Conservation (phyloP, 2,888 invertebrate species). For the Biston betularia region DNA sequence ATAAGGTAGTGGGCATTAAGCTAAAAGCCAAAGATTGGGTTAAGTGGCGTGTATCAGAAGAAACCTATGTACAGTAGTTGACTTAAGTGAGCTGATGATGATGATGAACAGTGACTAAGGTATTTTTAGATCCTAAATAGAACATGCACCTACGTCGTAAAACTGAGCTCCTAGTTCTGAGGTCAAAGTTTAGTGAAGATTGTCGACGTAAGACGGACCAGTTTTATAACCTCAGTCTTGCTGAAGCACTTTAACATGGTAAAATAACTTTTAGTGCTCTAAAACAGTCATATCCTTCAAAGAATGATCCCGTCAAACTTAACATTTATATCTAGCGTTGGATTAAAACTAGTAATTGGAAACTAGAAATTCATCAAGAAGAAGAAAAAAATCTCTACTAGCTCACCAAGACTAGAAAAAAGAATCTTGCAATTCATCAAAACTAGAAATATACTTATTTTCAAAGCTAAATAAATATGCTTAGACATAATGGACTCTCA, state of each 20-base stretch:
- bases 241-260: neutral
- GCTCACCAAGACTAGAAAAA: no score
- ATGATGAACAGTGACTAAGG: no score
- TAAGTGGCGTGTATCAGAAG: no score
- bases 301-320: neutral
- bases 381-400: no score
- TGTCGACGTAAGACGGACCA: neutral
- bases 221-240: neutral
- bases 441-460: no score
- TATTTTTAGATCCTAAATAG: neutral
- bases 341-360: neutral
- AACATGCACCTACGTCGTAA: neutral
- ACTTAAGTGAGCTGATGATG: no score
- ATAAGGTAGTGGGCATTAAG: no score
- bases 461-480: neutral
- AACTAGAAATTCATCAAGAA: no score
- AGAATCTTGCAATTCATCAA: no score
- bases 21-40: no score
- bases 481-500: neutral
- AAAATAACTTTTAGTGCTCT: neutral
- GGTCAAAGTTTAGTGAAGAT: conserved; percentile 2
- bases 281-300: neutral
- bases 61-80: no score
- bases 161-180: neutral
- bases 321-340: neutral